These are phyloP conservation scores for Polydrusus pterygomalis DNA, from an alignment of 2,888 invertebrate genomes.

Conservation along the genomic window DNA sequence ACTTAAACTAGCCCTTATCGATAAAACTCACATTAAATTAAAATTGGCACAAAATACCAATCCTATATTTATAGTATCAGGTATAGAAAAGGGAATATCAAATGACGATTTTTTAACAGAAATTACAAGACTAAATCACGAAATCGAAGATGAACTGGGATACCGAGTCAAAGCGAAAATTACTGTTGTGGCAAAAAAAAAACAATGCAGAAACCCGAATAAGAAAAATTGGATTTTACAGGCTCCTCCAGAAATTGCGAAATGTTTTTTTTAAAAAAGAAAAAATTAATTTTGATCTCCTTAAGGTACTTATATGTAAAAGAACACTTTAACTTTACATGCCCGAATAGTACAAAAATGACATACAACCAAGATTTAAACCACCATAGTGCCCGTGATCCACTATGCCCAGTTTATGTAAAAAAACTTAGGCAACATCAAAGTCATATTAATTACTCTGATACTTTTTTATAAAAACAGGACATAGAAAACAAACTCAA, in stretches of 20 bases:
- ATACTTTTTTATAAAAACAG: no score
- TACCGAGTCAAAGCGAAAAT: constrained; percentile 6
- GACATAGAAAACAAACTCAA: no score
- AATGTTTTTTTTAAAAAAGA: constrained; percentile 34
- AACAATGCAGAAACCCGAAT: not conserved
- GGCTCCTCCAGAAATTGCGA: constrained; percentile 4
- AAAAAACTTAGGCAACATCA: no score
- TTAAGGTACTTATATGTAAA: constrained; percentile 20
- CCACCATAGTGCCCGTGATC: constrained; percentile 14
- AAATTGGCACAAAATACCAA: constrained; percentile 15
- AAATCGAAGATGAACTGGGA: constrained; percentile 20
- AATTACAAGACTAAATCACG: constrained; percentile 23
- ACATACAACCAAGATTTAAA: not conserved
- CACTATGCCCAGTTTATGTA: constrained; percentile 29
- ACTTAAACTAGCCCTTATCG: constrained; percentile 11
- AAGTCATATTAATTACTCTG: no score
- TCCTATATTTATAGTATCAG: constrained; percentile 24
- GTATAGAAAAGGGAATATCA: constrained; percentile 25
- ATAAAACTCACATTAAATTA: constrained; percentile 1
- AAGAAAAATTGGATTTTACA: constrained; percentile 35
- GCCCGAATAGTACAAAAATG: constrained; percentile 22
- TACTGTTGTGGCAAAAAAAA: constrained; percentile 29
- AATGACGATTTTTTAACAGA: constrained; percentile 15
- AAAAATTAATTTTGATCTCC: constrained; percentile 23
- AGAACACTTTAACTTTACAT: constrained; percentile 29